phyloP scores from a whole-genome alignment of 1,140 invertebrate species.

The Pseudomyrmex gracilis region DNA sequence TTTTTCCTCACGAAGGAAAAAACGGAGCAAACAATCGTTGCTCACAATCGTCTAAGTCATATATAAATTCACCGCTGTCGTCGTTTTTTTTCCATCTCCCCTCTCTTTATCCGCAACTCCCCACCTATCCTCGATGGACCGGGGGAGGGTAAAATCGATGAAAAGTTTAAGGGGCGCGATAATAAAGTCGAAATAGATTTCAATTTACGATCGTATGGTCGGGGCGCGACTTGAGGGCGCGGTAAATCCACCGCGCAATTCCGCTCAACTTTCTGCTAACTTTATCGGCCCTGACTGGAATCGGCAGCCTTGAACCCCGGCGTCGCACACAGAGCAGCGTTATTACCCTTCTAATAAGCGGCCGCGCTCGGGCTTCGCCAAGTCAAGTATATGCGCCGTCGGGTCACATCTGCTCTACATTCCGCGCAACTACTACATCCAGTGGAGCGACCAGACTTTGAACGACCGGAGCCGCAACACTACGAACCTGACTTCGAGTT shows the following conservation, averaged over 20 bases:
- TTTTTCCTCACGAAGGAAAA: constrained; percentile 23
- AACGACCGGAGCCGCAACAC: not conserved
- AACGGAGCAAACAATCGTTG: not conserved
- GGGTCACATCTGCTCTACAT: constrained; percentile 30
- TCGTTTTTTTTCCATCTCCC: not conserved
- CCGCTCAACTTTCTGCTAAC: constrained; percentile 21
- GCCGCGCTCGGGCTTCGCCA: not conserved
- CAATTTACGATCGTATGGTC: constrained; percentile 34
- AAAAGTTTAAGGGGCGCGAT: constrained; percentile 40
- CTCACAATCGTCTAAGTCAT: constrained; percentile 8
- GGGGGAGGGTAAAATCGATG: constrained; percentile 27
- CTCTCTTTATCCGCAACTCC: too few species aligned
- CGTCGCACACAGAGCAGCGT: not conserved
- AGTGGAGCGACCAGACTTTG: not conserved
- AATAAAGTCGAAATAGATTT: constrained; percentile 51
- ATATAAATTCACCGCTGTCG: constrained; percentile 49
- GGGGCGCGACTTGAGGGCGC: constrained; percentile 37
- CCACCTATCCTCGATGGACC: not conserved
- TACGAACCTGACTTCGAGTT: too few species aligned
- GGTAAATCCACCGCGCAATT: constrained; percentile 42
- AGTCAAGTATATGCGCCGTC: not conserved
- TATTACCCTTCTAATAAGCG: constrained; percentile 19
- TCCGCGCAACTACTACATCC: not conserved
- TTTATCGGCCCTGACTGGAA: constrained; percentile 48
- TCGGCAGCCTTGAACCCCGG: constrained; percentile 43